Base-by-base conservation (phyloP, 2,888 invertebrate genomes). In the Resseliella maxima region DNA sequence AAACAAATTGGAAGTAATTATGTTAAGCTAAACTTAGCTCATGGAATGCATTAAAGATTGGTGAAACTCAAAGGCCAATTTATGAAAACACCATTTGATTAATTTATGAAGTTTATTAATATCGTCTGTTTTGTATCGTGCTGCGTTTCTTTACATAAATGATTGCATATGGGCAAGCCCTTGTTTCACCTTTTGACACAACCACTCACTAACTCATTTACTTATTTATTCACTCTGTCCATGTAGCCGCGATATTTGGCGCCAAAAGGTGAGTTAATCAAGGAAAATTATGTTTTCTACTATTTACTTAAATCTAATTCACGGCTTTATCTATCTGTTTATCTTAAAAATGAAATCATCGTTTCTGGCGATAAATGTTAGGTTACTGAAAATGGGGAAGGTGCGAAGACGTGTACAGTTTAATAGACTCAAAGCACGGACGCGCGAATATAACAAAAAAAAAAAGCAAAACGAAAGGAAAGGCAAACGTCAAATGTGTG, bases 71-170 rank as follows among this genome's bases (percentile, higher is more conserved):
- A 83, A 36, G 36, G 8, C 38, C 38, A 83, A 83, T 38, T 83
- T 36, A 83, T 83, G 83, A 83, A 83, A 83, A 38, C 38, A n/a
- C 46, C n/a, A 83, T 10, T 83, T 83, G 83, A 83, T 83, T 83
- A 83, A 83, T 83, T 83, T 38, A 83, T 38, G 83, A 83, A 36
- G 38, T 83, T 83, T 83, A 72, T 31, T 72, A 35, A 72, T 72
- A 72, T 72, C 50, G 50, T 18, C 50, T 50, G 50, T 18, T 50
- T 18, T 50, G 50, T 50, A 18, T 18, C 35, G 72, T 72, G 72
- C 59, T 27, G 59, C 6, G 27, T 72, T 6, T 31, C 35, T 18
- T 31, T 35, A 72, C 72, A n/a, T 15, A 72, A 59, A 59, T 59
- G 8, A 50, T 50, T 18, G 46, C 59, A 59, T 24, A 59, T 59